Percentiles rank a stretch among this genome's conserved stretches.
Evolutionary conservation across 2,113 vertebrate species (phyloP).

Genomic region (Morone saxatilis): DNA sequence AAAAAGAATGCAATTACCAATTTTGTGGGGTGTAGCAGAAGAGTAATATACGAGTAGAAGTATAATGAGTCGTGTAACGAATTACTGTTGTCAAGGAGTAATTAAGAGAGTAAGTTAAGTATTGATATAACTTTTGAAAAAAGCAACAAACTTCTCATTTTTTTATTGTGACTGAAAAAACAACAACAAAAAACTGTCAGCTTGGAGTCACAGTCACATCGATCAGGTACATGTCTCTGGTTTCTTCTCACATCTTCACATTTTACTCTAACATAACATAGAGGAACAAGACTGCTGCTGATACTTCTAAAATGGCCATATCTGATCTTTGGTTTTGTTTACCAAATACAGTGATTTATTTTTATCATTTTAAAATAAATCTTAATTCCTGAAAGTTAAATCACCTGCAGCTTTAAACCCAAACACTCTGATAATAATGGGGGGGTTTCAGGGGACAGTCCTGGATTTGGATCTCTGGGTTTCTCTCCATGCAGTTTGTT

Average conservation of each 20-base stretch:
- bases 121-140: too few relatives aligned
- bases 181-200: too few relatives aligned
- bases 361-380: not conserved
- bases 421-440: not conserved
- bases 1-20: too few relatives aligned
- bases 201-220: not conserved
- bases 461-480: constrained; percentile 17
- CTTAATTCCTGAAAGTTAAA: not conserved
- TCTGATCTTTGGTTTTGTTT: not conserved
- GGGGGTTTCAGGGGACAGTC: constrained; percentile 19
- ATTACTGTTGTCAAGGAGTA: too few relatives aligned
- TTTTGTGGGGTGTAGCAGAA: too few relatives aligned
- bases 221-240: not conserved
- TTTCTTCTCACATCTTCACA: too few relatives aligned
- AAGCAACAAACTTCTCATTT: too few relatives aligned
- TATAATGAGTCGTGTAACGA: too few relatives aligned
- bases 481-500: not conserved
- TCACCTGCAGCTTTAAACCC: constrained; percentile 6
- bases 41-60: too few relatives aligned
- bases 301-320: not conserved
- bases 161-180: too few relatives aligned
- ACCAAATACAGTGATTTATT: not conserved
- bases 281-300: not conserved
- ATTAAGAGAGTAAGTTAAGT: too few relatives aligned
- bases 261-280: too few relatives aligned